phyloP scores from a whole-genome alignment of 1,140 invertebrate species.

The Drosophila sp. region DNA sequence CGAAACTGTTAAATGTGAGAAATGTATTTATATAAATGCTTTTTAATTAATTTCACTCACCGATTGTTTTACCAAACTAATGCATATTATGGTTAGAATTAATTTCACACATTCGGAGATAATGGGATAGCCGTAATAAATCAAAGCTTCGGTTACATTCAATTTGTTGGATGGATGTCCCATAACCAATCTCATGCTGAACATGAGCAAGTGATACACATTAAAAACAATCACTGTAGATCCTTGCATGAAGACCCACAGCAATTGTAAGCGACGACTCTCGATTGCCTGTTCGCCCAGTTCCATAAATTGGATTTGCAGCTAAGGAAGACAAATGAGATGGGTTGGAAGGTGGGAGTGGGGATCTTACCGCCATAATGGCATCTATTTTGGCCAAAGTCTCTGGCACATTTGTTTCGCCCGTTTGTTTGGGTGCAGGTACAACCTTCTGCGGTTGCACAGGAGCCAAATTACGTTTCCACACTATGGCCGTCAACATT shows the following conservation, averaged over 20 bases:
- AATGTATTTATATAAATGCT: neutral
- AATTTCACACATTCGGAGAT: constrained; percentile 24
- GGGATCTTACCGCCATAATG: constrained; percentile 29
- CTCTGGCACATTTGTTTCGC: constrained; percentile 20
- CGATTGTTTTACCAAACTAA: constrained; percentile 31
- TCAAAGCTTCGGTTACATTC: constrained; percentile 18
- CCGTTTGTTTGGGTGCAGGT: neutral
- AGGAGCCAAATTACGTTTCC: constrained; percentile 7
- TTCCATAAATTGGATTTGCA: constrained; percentile 46
- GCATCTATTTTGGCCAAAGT: constrained; percentile 28
- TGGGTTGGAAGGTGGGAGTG: neutral
- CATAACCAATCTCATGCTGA: constrained; percentile 30
- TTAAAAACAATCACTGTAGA: constrained; percentile 36
- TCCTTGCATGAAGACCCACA: constrained; percentile 33
- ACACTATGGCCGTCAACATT: constrained; percentile 9
- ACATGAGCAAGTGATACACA: constrained; percentile 46
- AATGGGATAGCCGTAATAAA: constrained; percentile 49
- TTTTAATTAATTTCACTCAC: constrained; percentile 23
- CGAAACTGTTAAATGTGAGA: neutral
- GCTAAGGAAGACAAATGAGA: constrained; percentile 8
- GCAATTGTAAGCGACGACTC: constrained; percentile 38
- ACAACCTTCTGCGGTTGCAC: neutral
- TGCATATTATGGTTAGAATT: constrained; percentile 30
- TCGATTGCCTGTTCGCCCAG: constrained; percentile 21
- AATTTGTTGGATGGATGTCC: constrained; percentile 16